Percentiles rank a stretch among this genome's conserved stretches.
phyloP scores from a whole-genome alignment of 2,888 invertebrate genomes.

The Netelia melanura region DNA sequence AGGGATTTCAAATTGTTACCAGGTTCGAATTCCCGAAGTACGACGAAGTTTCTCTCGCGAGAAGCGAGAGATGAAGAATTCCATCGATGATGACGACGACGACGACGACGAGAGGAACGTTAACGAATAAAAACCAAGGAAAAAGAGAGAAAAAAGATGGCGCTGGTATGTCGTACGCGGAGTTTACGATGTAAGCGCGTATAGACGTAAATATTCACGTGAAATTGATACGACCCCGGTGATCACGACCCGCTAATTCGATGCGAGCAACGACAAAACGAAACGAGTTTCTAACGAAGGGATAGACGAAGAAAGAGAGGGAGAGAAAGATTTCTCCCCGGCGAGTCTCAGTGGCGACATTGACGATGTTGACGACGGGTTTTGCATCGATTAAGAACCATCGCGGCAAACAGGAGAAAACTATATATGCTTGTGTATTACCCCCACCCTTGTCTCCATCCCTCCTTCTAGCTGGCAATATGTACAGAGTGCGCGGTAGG shows the following conservation, averaged over 20 bases:
- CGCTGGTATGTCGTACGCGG: constrained; percentile 34
- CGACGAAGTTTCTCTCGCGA: constrained; percentile 64
- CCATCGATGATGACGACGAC: not conserved
- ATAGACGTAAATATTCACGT: constrained; percentile 56
- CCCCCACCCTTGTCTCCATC: not conserved
- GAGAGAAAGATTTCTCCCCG: constrained; percentile 30
- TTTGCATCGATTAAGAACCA: constrained; percentile 50
- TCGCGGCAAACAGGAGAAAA: constrained; percentile 34
- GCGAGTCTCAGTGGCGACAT: constrained; percentile 47
- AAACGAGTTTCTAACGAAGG: constrained; percentile 68
- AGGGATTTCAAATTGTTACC: constrained; percentile 23
- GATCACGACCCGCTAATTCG: constrained; percentile 68
- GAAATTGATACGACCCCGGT: constrained; percentile 70
- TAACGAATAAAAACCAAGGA: not conserved
- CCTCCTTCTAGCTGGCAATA: constrained; percentile 3
- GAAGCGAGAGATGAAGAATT: constrained; percentile 29
- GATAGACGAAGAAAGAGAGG: constrained; percentile 33
- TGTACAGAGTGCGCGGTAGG: constrained; percentile 14
- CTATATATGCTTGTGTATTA: constrained; percentile 14
- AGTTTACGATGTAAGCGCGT: constrained; percentile 64
- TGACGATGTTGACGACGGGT: constrained; percentile 56
- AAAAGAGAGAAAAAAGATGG: not conserved
- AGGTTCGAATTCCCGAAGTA: not conserved
- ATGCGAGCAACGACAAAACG: constrained; percentile 60
- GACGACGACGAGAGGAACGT: constrained; percentile 1